Conservation (phyloP, 2,113 vertebrate genomes). For the Anser brachyrhynchus region DNA sequence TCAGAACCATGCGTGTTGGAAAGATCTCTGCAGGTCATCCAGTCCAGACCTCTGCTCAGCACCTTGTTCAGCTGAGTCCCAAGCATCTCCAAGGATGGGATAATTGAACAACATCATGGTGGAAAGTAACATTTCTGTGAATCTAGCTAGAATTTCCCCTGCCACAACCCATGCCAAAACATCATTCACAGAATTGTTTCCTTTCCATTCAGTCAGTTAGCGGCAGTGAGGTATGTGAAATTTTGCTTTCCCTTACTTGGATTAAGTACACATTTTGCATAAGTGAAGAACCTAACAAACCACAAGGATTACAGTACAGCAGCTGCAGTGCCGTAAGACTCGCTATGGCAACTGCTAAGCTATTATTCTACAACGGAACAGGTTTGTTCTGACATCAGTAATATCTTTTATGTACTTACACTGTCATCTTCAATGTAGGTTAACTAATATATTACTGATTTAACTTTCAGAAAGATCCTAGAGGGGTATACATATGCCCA, state of each 20-base stretch:
- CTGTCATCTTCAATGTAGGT: neutral
- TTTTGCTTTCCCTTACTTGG: neutral
- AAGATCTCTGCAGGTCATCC: neutral
- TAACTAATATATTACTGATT: conserved; percentile 1
- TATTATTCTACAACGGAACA: neutral
- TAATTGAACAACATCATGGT: neutral
- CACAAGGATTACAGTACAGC: neutral
- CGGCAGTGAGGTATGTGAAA: neutral
- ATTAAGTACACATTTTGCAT: neutral
- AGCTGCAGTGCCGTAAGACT: neutral
- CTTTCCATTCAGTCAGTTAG: neutral
- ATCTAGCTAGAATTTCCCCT: neutral
- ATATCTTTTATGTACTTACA: neutral
- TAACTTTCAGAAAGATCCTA: conserved; percentile 37
- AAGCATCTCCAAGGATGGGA: neutral
- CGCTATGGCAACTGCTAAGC: neutral
- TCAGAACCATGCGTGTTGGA: neutral
- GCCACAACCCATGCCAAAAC: neutral
- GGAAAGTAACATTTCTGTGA: neutral
- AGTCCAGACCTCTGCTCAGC: neutral
- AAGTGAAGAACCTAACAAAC: neutral
- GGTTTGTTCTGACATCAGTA: neutral
- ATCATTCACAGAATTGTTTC: accelerated
- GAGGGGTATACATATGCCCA: neutral
- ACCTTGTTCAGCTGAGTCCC: neutral